Evolutionary conservation across 1,140 invertebrate species (phyloP).

Genomic region (Mycetomoellerius zeteki): DNA sequence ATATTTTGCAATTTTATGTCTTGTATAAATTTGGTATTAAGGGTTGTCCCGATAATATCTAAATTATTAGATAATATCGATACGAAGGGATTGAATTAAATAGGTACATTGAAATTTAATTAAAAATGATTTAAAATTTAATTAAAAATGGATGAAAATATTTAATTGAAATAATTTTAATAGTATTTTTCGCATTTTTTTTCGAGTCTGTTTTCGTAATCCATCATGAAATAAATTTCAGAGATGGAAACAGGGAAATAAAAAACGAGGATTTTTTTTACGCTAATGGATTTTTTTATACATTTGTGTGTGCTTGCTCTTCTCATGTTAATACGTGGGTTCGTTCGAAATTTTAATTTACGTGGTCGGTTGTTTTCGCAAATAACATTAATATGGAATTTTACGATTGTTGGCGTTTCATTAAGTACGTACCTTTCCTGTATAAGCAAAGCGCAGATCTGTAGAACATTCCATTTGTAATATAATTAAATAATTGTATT

Average conservation of each 20-base stretch:
- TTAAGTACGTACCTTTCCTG: neutral
- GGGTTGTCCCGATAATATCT: neutral
- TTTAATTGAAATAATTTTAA: neutral
- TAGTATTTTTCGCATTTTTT: neutral
- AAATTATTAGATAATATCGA: too few relatives aligned
- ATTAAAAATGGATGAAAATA: neutral
- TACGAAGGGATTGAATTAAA: neutral
- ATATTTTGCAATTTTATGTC: neutral
- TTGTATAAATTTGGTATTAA: constrained; percentile 15
- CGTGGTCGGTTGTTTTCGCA: neutral
- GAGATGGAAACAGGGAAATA: neutral
- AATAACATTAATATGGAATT: neutral
- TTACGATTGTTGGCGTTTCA: neutral
- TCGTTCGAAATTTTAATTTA: neutral
- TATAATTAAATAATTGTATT: constrained; percentile 33
- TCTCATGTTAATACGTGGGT: neutral
- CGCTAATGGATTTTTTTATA: neutral
- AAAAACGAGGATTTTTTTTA: neutral
- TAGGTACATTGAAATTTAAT: neutral
- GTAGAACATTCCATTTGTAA: too few relatives aligned
- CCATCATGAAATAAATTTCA: neutral
- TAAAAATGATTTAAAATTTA: neutral
- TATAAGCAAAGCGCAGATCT: neutral
- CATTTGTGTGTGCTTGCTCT: neutral
- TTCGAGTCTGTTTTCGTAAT: neutral